phyloP scores from a whole-genome alignment of 2,113 vertebrate species.

The Psilopsiagon aymara region DNA sequence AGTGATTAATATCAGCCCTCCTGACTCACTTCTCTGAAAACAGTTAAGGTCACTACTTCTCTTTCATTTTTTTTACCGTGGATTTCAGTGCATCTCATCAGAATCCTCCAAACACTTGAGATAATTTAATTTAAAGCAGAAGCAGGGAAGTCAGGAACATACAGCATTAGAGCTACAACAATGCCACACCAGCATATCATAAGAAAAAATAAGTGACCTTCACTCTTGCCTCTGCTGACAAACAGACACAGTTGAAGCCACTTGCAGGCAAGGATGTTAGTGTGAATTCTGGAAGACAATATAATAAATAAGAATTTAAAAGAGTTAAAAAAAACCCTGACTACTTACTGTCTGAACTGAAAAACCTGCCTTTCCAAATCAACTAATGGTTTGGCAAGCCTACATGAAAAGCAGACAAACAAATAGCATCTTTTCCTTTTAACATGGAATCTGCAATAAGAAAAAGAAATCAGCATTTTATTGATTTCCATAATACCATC shows the following conservation, averaged over 20 bases:
- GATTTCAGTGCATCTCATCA: neutral
- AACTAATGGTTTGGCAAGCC: conserved; percentile 19
- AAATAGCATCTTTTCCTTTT: neutral
- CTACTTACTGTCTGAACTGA: neutral
- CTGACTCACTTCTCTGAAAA: conserved; percentile 15
- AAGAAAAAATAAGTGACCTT: conserved; percentile 48
- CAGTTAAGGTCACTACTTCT: conserved; percentile 1
- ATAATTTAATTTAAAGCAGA: neutral
- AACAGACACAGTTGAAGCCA: neutral
- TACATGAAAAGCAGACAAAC: conserved; percentile 31
- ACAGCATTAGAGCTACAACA: neutral
- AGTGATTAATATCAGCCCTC: neutral
- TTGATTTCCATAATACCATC: conserved; percentile 53
- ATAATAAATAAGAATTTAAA: conserved; percentile 7
- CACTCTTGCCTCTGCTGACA: neutral
- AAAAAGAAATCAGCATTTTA: conserved; percentile 55
- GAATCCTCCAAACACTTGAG: neutral
- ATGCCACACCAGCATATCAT: neutral
- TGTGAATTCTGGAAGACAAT: neutral
- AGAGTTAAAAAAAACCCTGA: neutral
- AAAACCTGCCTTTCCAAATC: conserved; percentile 22
- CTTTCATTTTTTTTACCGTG: neutral
- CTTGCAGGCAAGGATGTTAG: neutral
- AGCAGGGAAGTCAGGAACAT: neutral
- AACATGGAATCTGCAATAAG: neutral